Evolutionary conservation across 2,888 invertebrate genomes (phyloP).

Genomic region (Ormyrus nitidulus): DNA sequence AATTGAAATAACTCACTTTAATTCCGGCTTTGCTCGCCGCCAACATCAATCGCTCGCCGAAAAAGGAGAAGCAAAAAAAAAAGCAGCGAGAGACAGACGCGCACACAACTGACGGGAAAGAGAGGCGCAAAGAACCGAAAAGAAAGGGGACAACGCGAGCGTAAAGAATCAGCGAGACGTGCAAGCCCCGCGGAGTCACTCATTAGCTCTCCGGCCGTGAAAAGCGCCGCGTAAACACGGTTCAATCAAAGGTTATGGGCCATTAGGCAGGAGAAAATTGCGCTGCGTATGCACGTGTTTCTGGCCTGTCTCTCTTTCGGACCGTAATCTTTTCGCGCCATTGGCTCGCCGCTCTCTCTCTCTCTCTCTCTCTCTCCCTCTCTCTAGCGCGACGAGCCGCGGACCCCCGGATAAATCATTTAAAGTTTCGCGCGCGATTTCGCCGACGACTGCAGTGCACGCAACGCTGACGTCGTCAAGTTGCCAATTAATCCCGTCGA

Average conservation of each 20-base stretch:
- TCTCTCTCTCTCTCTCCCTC: background rate
- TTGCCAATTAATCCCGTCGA: too few species aligned
- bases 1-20: too few species aligned
- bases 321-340: conserved; percentile 71
- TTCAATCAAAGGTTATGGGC: conserved; percentile 73
- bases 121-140: background rate
- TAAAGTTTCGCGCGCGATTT: conserved; percentile 41
- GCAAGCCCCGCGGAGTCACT: conserved; percentile 16
- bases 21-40: too few species aligned
- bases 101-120: too few species aligned
- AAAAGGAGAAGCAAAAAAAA: too few species aligned
- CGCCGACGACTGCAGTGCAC: background rate
- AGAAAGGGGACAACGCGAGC: background rate
- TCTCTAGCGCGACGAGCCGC: background rate
- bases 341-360: conserved; percentile 60
- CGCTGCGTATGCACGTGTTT: conserved; percentile 68
- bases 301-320: conserved; percentile 1
- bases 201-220: conserved; percentile 31
- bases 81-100: too few species aligned
- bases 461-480: too few species aligned
- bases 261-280: conserved; percentile 72
- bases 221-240: conserved; percentile 58
- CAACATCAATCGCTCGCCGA: too few species aligned
- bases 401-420: conserved; percentile 63
- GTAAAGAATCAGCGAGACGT: conserved; percentile 19